phyloP scores from a whole-genome alignment of 2,888 invertebrate genomes.

The Schizaphis graminum region DNA sequence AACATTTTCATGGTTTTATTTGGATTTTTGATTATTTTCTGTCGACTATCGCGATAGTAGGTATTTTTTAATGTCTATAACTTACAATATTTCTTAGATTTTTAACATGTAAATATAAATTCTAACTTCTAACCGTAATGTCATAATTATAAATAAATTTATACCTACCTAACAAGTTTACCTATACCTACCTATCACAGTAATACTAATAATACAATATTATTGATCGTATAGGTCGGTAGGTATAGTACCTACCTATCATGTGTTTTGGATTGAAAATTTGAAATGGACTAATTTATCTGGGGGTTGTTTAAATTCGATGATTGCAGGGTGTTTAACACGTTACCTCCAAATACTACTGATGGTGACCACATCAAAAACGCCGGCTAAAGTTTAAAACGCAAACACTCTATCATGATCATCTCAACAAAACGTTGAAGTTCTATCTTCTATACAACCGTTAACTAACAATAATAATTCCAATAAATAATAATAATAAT shows the following conservation, averaged over 20 bases:
- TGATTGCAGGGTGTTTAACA: conserved; percentile 75
- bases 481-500: conserved; percentile 13
- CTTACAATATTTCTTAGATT: too few relatives aligned
- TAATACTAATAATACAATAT: too few relatives aligned
- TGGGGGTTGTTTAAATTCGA: background rate
- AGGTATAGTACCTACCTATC: background rate
- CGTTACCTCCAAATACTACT: conserved; percentile 79
- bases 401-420: background rate
- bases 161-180: too few relatives aligned
- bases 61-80: too few relatives aligned
- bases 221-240: too few relatives aligned
- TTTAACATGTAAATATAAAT: too few relatives aligned
- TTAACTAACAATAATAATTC: background rate
- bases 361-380: conserved; percentile 81
- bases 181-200: too few relatives aligned
- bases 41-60: too few relatives aligned
- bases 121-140: too few relatives aligned
- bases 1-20: too few relatives aligned
- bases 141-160: too few relatives aligned
- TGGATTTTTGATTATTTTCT: too few relatives aligned
- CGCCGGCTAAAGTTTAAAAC: conserved; percentile 77
- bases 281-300: background rate
- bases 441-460: background rate
- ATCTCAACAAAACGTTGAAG: background rate
- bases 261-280: conserved; percentile 16